Conservation (phyloP, 2,113 vertebrate species). For the Glaucidium brasilianum region DNA sequence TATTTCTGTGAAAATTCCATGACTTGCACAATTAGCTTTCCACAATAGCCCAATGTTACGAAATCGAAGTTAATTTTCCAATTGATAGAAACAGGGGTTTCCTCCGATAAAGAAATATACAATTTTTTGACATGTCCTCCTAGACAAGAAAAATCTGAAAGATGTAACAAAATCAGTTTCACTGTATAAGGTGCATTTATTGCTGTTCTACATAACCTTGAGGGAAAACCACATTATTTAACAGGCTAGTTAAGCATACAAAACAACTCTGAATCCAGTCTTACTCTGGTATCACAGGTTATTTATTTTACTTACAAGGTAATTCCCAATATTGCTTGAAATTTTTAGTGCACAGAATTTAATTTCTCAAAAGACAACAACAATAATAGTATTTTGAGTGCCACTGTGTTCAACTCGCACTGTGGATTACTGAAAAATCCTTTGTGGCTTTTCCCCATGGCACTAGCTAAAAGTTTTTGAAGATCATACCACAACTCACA, state of each 20-base stretch:
- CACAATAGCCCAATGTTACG: not conserved
- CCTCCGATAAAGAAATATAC: constrained; percentile 46
- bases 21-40: not conserved
- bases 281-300: not conserved
- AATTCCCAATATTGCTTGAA: constrained; percentile 61
- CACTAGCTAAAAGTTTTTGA: not conserved
- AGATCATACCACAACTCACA: not conserved
- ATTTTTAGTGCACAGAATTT: constrained; percentile 40
- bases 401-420: not conserved
- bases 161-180: constrained; percentile 45
- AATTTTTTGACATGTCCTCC: not conserved
- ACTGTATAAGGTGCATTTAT: constrained; percentile 45
- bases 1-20: not conserved
- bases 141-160: constrained; percentile 33
- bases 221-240: constrained; percentile 9
- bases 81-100: not conserved
- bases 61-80: constrained; percentile 14
- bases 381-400: not conserved
- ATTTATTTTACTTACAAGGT: constrained; percentile 39
- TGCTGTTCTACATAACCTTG: constrained; percentile 49
- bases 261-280: constrained; percentile 46
- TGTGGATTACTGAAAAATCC: not conserved
- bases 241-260: constrained; percentile 28
- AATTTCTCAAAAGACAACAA: not conserved
- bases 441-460: not conserved